A percentile compares a stretch with the other conserved stretches of the same genome.
These are phyloP conservation scores for Wiebesia pumilae DNA, from an alignment of 1,140 invertebrate genomes.

Conservation along the genomic window DNA sequence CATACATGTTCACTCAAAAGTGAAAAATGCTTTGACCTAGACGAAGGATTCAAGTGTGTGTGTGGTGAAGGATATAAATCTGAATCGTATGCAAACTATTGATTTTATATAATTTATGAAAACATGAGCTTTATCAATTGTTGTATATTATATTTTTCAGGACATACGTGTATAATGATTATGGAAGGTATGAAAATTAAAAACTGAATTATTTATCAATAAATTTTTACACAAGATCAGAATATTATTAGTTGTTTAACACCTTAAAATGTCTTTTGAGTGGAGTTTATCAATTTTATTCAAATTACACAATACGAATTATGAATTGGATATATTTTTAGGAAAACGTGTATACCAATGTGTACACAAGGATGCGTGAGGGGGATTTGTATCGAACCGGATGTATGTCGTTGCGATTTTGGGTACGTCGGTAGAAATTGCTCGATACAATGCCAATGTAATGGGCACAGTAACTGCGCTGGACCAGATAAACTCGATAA, in stretches of 20 bases:
- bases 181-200: conserved; percentile 59
- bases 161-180: conserved; percentile 59
- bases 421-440: conserved; percentile 96
- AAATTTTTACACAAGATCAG: no score
- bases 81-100: conserved; percentile 63
- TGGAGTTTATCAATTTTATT: not conserved
- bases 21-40: conserved; percentile 87
- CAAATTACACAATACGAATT: not conserved
- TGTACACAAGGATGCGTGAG: conserved; percentile 93
- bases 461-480: conserved; percentile 93
- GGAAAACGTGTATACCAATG: conserved; percentile 83
- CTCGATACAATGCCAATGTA: conserved; percentile 94
- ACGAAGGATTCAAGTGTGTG: conserved; percentile 87
- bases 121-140: conserved; percentile 21
- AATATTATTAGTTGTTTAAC: no score
- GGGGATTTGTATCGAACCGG: conserved; percentile 89
- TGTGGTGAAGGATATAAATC: conserved; percentile 89
- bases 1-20: conserved; percentile 91
- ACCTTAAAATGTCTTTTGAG: no score
- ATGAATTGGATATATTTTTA: conserved; percentile 46
- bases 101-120: not conserved
- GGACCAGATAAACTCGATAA: conserved; percentile 87
- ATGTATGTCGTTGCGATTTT: conserved; percentile 93
- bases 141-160: conserved; percentile 29
- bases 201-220: no score